Conservation (phyloP, 2,113 vertebrate genomes). For the Daubentonia madagascariensis region DNA sequence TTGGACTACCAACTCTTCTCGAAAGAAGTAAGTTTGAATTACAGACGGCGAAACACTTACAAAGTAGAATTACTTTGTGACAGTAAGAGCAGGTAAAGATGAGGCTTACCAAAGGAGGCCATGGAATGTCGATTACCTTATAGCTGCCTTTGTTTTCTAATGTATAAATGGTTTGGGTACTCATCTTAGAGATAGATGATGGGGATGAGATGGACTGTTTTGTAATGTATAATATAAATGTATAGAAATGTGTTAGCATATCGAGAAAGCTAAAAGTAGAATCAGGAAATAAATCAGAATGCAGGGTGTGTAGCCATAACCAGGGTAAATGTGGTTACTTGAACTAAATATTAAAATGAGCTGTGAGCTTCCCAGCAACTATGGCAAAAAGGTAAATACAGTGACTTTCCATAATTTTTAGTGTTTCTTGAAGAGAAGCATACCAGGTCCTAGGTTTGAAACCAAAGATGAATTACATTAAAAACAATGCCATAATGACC, state of each 20-base stretch:
- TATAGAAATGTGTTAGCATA: not conserved
- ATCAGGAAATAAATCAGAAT: not conserved
- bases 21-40: constrained; percentile 24
- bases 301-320: not conserved
- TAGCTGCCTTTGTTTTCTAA: not conserved
- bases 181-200: not conserved
- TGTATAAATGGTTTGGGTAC: not conserved
- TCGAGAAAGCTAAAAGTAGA: constrained; percentile 27
- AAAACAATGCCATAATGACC: not conserved
- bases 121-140: not conserved
- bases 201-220: not conserved
- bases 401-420: not conserved
- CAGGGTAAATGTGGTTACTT: not conserved
- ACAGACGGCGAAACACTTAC: not conserved
- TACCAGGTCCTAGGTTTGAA: not conserved
- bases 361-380: not conserved
- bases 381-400: not conserved
- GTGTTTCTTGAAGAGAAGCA: not conserved
- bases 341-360: not conserved
- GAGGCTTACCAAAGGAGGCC: not conserved
- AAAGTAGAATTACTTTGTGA: not conserved
- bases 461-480: not conserved
- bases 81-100: constrained; percentile 5
- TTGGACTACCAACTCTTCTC: not conserved
- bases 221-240: not conserved